Evolutionary conservation across 2,888 invertebrate genomes (phyloP).

Genomic region (Agonopterix heracliana): DNA sequence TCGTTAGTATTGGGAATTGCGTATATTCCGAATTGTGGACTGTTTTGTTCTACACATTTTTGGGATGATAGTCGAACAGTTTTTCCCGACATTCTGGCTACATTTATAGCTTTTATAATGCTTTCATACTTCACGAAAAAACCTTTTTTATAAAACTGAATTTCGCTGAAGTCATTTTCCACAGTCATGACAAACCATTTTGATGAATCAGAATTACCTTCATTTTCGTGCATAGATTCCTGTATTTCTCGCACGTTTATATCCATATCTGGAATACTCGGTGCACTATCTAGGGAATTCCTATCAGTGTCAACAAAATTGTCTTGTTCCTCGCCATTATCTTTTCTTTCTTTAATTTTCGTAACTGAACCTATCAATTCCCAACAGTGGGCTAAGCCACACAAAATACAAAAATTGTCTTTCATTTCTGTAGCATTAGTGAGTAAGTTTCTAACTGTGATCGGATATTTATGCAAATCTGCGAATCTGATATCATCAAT

Average conservation of each 20-base stretch:
- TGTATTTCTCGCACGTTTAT: background rate
- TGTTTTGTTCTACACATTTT: slow-evolving; percentile 31
- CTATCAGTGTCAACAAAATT: background rate
- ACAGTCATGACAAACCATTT: slow-evolving; percentile 76
- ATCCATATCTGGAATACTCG: too few species aligned
- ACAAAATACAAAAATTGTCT: slow-evolving; percentile 58
- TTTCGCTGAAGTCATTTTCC: slow-evolving; percentile 71
- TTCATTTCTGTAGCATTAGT: slow-evolving; percentile 44
- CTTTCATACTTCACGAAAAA: slow-evolving; percentile 73
- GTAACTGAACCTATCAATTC: slow-evolving; percentile 57
- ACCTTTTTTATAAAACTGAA: slow-evolving; percentile 65
- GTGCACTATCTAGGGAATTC: background rate
- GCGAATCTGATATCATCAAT: slow-evolving; percentile 50
- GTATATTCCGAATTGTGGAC: slow-evolving; percentile 61
- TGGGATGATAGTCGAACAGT: slow-evolving; percentile 66
- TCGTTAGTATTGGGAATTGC: slow-evolving; percentile 51
- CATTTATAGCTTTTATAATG: slow-evolving; percentile 62
- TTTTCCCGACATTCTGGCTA: slow-evolving; percentile 59
- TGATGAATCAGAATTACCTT: slow-evolving; percentile 29
- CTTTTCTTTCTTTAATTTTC: slow-evolving; percentile 27
- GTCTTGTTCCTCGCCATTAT: background rate
- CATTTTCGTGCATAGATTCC: background rate
- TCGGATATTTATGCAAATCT: slow-evolving; percentile 51
- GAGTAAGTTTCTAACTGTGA: slow-evolving; percentile 53
- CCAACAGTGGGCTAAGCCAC: slow-evolving; percentile 58